Percentiles rank a stretch among this genome's conserved stretches.
phyloP scores from a whole-genome alignment of 2,888 invertebrate genomes.

The Rotaria sp. region DNA sequence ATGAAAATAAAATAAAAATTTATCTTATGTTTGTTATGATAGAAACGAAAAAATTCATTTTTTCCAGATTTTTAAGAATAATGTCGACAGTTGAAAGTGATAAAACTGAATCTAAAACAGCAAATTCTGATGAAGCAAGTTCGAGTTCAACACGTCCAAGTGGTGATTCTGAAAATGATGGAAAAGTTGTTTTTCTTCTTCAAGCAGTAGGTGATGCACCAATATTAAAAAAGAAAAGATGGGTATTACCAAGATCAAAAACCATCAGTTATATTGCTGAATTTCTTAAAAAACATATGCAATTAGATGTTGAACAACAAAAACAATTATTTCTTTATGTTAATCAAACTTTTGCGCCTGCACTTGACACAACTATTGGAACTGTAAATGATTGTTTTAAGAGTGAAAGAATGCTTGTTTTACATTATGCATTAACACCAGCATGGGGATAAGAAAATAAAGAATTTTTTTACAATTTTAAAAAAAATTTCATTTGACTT shows the following conservation, averaged over 20 bases:
- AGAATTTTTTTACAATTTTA: no score
- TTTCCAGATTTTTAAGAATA: background rate
- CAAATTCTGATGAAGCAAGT: background rate
- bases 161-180: background rate
- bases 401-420: conserved; percentile 80
- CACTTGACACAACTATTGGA: conserved; percentile 81
- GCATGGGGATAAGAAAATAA: conserved; percentile 76
- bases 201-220: conserved; percentile 94
- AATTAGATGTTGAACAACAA: conserved; percentile 64
- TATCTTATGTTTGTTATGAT: no score
- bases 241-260: conserved; percentile 81
- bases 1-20: background rate
- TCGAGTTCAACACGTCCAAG: background rate
- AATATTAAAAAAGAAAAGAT: conserved; percentile 88
- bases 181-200: conserved; percentile 74
- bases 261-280: conserved; percentile 71
- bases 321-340: conserved; percentile 73
- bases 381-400: conserved; percentile 70
- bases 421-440: conserved; percentile 89
- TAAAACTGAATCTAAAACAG: background rate
- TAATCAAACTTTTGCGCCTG: conserved; percentile 91
- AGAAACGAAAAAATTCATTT: background rate
- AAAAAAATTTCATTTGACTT: no score
- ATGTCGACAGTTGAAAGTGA: background rate
- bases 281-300: conserved; percentile 81